A percentile compares a stretch with the other conserved stretches of the same genome.
These are phyloP conservation scores for Moxostoma hubbsi DNA, from an alignment of 2,797 vertebrate species.

Conservation along the genomic window DNA sequence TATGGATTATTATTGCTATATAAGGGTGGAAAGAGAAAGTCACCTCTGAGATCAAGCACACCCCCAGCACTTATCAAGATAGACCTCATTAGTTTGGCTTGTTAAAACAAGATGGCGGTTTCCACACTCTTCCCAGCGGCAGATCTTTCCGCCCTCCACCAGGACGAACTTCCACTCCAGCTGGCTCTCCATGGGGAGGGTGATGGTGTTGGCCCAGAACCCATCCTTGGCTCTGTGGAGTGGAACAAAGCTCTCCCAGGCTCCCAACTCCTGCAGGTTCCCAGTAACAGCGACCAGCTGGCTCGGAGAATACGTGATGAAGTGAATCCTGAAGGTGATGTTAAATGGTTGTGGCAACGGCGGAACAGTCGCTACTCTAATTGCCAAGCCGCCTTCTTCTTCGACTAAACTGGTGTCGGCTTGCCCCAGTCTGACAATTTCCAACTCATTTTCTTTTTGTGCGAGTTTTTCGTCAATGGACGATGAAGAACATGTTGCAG, in stretches of 20 bases:
- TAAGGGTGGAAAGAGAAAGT: neutral
- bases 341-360: constrained; percentile 80
- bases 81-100: constrained; percentile 76
- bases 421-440: neutral
- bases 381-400: constrained; percentile 62
- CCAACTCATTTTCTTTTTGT: neutral
- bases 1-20: constrained; percentile 51
- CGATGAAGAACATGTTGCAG: neutral
- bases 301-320: constrained; percentile 74
- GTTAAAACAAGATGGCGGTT: constrained; percentile 84
- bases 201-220: constrained; percentile 82
- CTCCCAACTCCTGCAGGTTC: constrained; percentile 85
- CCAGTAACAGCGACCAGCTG: constrained; percentile 87
- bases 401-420: neutral
- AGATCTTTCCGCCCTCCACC: constrained; percentile 85
- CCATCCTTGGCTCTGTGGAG: constrained; percentile 80
- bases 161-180: constrained; percentile 95
- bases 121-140: constrained; percentile 91
- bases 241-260: constrained; percentile 83
- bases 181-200: constrained; percentile 79
- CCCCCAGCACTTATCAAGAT: constrained; percentile 87
- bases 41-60: constrained; percentile 66
- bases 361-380: constrained; percentile 71
- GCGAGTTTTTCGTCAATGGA: neutral
- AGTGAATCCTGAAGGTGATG: constrained; percentile 88